Conservation (phyloP, 2,797 vertebrate genomes). For the Peromyscus melanophrys region DNA sequence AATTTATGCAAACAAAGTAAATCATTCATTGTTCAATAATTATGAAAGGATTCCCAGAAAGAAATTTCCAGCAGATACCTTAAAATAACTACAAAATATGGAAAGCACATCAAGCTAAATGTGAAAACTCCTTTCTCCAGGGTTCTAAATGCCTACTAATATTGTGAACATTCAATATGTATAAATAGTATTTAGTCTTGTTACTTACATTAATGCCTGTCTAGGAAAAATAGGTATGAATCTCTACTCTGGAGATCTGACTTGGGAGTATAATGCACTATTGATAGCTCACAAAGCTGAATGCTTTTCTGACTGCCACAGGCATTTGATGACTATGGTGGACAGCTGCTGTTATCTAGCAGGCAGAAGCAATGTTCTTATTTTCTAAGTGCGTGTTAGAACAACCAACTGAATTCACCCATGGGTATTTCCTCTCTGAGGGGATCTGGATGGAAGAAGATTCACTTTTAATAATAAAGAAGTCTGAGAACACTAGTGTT, state of each 20-base stretch:
- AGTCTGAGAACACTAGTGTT: neutral
- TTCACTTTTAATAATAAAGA: neutral
- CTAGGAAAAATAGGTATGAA: conserved; percentile 50
- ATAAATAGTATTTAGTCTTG: conserved; percentile 72
- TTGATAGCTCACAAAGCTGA: conserved; percentile 64
- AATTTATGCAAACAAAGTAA: neutral
- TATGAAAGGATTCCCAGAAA: conserved; percentile 71
- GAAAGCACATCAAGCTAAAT: conserved; percentile 61
- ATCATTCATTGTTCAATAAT: conserved; percentile 53
- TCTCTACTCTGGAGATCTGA: conserved; percentile 62
- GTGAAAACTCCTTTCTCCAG: neutral
- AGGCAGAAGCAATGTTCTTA: conserved; percentile 7
- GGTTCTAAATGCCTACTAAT: conserved; percentile 61
- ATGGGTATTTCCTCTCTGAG: neutral
- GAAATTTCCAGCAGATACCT: conserved; percentile 40
- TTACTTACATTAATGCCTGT: neutral
- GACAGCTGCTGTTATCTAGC: conserved; percentile 26
- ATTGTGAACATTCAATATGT: conserved; percentile 56
- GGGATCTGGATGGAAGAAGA: neutral
- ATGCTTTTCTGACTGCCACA: neutral
- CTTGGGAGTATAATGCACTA: conserved; percentile 57
- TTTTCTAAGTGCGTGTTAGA: neutral
- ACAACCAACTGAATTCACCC: neutral
- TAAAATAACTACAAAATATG: conserved; percentile 28
- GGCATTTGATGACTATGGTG: neutral